A percentile compares a stretch with the other conserved stretches of the same genome.
Evolutionary conservation across 2,113 vertebrate species (phyloP).

Genomic region (Nothocercus nigrocapillus): DNA sequence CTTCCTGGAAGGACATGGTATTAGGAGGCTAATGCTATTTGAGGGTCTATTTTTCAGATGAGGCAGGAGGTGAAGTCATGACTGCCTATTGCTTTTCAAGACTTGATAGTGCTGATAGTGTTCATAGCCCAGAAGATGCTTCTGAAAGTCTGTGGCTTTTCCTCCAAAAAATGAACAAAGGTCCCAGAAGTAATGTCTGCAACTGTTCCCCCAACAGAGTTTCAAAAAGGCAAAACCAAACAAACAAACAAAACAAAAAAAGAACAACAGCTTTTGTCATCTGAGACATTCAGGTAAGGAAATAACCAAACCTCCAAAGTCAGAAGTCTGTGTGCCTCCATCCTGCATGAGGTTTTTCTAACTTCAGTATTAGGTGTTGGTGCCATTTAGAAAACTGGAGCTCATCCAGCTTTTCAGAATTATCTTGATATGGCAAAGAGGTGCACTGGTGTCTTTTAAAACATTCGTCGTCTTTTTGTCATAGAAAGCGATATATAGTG

Average conservation of each 20-base stretch:
- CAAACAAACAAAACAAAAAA: no score
- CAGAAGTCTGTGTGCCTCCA: background rate
- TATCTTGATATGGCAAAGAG: background rate
- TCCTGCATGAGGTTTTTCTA: background rate
- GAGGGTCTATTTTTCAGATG: conserved; percentile 19
- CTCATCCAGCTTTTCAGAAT: background rate
- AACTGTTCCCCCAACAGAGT: background rate
- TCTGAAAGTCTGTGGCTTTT: background rate
- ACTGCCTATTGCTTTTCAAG: conserved; percentile 9
- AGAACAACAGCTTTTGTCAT: background rate
- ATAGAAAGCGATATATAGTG: background rate
- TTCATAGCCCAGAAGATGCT: no score
- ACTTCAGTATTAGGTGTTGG: background rate
- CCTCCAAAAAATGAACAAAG: background rate
- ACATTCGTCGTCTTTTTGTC: background rate
- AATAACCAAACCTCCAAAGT: background rate
- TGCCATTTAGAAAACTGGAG: background rate
- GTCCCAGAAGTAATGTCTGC: rapidly evolving
- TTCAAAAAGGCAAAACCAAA: background rate
- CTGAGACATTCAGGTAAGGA: background rate
- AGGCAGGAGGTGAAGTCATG: background rate
- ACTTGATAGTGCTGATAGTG: background rate
- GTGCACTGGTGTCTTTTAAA: background rate
- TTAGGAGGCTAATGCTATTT: background rate
- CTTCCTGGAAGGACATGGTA: background rate